Conservation (phyloP, 2,888 invertebrate species). For the Acronicta psi region DNA sequence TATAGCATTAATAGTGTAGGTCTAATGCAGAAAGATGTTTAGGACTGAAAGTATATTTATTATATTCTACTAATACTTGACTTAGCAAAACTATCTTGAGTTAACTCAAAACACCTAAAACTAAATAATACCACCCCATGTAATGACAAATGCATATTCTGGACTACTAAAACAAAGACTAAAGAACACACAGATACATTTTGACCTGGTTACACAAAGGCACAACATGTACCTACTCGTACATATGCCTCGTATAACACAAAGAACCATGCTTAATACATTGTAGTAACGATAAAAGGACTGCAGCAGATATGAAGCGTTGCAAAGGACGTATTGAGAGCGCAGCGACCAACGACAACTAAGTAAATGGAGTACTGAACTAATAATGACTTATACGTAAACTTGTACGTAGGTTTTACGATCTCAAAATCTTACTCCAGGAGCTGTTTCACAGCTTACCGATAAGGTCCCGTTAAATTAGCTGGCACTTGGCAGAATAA, state of each 20-base stretch:
- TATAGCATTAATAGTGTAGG: too few species aligned
- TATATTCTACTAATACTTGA: too few species aligned
- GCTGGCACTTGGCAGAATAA: too few species aligned
- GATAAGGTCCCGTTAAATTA: too few species aligned
- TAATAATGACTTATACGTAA: background rate
- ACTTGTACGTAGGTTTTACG: too few species aligned
- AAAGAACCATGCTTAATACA: constrained; percentile 30
- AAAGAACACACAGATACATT: constrained; percentile 2
- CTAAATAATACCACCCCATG: too few species aligned
- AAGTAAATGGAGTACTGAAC: constrained; percentile 15
- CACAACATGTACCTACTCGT: constrained; percentile 1
- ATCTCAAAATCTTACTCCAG: too few species aligned
- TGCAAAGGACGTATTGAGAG: constrained; percentile 31
- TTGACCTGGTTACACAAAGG: constrained; percentile 27
- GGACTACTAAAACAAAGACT: background rate
- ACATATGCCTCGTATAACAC: constrained; percentile 12
- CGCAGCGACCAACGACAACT: constrained; percentile 13
- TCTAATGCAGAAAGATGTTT: too few species aligned
- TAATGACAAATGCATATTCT: background rate
- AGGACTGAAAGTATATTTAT: too few species aligned
- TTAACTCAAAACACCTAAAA: too few species aligned
- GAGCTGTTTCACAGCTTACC: too few species aligned
- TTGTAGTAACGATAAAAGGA: constrained; percentile 40
- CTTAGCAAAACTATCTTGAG: too few species aligned
- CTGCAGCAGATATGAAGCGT: constrained; percentile 48